Conservation (phyloP, 2,888 invertebrate genomes). For the Phengaris arion region DNA sequence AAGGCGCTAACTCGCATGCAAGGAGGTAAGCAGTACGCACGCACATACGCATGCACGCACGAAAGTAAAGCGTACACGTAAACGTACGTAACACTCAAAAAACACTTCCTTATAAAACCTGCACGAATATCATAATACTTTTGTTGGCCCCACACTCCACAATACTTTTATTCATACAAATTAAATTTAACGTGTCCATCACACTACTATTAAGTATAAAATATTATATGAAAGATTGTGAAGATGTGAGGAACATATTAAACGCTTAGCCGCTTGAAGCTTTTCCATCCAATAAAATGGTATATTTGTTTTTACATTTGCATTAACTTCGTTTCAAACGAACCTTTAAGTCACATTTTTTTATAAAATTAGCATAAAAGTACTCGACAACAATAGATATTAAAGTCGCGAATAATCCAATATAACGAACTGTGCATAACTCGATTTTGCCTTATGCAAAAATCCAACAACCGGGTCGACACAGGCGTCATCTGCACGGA, state of each 20-base stretch:
- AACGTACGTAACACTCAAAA: not conserved
- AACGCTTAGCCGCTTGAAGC: not conserved
- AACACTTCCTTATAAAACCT: not conserved
- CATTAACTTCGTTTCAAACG: not conserved
- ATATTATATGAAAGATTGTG: no score
- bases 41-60: not conserved
- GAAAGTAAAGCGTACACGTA: not conserved
- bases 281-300: not conserved
- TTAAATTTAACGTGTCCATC: no score
- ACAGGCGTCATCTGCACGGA: slow-evolving; percentile 36
- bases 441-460: slow-evolving; percentile 34
- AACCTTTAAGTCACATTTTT: not conserved
- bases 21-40: not conserved
- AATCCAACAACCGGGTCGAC: slow-evolving; percentile 29
- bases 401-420: slow-evolving; percentile 29
- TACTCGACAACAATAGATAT: slow-evolving; percentile 7
- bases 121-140: not conserved
- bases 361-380: not conserved
- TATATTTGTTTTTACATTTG: not conserved
- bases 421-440: slow-evolving; percentile 30
- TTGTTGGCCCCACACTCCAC: no score
- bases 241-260: not conserved
- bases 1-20: slow-evolving; percentile 1
- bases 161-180: no score
- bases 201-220: no score